Evolutionary conservation across 2,888 invertebrate species (phyloP), one percentile per base, ranked within the genome.

Genomic region (Agonopterix alstromeriana): DNA sequence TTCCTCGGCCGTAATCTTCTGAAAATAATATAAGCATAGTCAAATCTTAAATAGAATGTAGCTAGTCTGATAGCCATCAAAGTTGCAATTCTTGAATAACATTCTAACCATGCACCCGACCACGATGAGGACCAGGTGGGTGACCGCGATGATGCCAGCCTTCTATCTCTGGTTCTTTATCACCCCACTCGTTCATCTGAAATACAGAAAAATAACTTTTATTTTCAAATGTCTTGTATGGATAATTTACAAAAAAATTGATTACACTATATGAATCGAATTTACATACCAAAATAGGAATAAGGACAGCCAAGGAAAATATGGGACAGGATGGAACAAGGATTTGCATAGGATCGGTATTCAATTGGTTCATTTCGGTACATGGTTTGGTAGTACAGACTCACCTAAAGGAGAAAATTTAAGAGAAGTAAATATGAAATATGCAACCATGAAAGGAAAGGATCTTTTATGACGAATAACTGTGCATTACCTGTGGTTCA

Each of bases 171-270:
- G 76, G 70, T 42, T 88, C 89, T 66, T 89, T 88, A 55, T 89
- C 89, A 77, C 75, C 82, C 89, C 89, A 89, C 63, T 89, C 89
- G 68, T 72, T 76, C 78, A 87, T 87, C 89, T 89, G 62, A 53
- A 71, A 70, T 4, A 45, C 40, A 50, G 48, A 27, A 43, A 36
- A 12, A 46, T 45, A 45, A 38, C 17, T 4, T 17, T 17, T 14
- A 14, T 1, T 27, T 27, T 7, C 27, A 27, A 27, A 27, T 27
- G 27, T 27, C 17, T 27, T 27, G 27, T 27, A 5, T 5, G 7
- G 27, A 27, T 5, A 53, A 46, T 45, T 45, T 10, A 9, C 27
- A 27, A 27, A 27, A 3, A 12, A 42, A 12, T 42, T 12, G 10
- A 38, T 38, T 12, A 12, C 8, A 11, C 42, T 42, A 42, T 11